Evolutionary conservation across 2,113 vertebrate genomes (phyloP).

Genomic region (Acanthochromis polyacanthus): DNA sequence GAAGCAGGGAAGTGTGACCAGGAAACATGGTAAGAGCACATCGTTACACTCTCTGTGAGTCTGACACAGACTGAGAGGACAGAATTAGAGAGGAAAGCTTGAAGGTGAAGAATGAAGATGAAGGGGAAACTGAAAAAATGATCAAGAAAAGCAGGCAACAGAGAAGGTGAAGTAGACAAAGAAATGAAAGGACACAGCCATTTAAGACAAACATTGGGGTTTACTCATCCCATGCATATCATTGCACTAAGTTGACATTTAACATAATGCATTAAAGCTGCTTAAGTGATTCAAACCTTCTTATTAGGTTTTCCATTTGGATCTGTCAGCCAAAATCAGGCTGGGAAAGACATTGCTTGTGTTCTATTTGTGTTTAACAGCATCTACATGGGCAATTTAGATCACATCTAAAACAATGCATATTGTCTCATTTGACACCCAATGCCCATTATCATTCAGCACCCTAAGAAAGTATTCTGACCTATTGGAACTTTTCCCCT

Average conservation of each 20-base stretch:
- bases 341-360: neutral
- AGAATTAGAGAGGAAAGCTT: neutral
- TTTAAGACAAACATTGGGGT: neutral
- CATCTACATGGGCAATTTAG: neutral
- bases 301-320: slow-evolving; percentile 20
- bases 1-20: slow-evolving; percentile 36
- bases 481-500: too few relatives aligned
- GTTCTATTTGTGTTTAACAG: slow-evolving; percentile 17
- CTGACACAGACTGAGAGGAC: slow-evolving; percentile 12
- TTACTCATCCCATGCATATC: neutral
- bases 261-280: slow-evolving; percentile 41
- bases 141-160: neutral
- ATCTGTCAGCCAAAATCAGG: slow-evolving; percentile 17
- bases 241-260: slow-evolving; percentile 25
- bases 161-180: neutral
- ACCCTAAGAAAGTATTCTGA: neutral
- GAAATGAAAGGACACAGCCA: neutral
- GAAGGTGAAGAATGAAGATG: neutral
- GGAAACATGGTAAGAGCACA: slow-evolving; percentile 2
- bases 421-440: too few relatives aligned
- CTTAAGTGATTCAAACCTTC: slow-evolving; percentile 6
- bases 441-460: neutral
- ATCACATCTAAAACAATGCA: neutral
- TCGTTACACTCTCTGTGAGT: slow-evolving; percentile 7
- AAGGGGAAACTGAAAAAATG: neutral